These are phyloP conservation scores for Mesocentrotus franciscanus DNA, from an alignment of 53 echinoderm and acorn worm species.

Conservation along the genomic window DNA sequence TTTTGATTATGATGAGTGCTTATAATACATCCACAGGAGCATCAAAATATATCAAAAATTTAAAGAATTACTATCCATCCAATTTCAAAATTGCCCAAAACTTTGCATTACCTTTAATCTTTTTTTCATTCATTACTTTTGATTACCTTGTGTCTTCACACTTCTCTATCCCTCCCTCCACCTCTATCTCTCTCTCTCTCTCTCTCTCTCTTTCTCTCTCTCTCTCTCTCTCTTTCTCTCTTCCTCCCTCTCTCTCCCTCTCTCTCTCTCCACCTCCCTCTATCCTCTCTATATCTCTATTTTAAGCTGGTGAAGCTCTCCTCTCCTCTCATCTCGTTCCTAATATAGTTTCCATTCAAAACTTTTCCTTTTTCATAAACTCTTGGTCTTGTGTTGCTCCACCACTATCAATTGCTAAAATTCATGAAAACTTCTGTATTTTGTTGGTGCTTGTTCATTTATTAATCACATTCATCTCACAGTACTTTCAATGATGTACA, in stretches of 20 bases:
- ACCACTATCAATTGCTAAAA: background rate
- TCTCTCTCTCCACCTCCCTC: background rate
- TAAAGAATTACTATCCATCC: no score
- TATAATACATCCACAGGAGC: no score
- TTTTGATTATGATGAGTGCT: no score
- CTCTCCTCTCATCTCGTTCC: background rate
- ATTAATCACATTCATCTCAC: background rate
- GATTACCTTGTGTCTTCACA: background rate
- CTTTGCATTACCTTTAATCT: no score
- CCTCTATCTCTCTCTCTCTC: background rate
- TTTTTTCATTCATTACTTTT: no score
- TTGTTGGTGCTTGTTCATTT: background rate
- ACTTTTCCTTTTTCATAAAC: background rate
- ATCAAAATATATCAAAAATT: no score
- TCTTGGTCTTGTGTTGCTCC: background rate
- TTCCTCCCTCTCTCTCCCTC: background rate
- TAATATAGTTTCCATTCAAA: no score
- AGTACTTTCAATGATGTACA: conserved; percentile 10
- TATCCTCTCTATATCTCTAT: background rate
- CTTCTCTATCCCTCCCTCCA: background rate
- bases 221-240: background rate
- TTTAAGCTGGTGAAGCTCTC: no score
- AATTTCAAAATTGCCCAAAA: no score
- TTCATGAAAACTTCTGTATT: background rate
- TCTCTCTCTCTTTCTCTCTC: background rate